Evolutionary conservation across 1,140 invertebrate genomes (phyloP).

Genomic region (Polypedilum vanderplanki): DNA sequence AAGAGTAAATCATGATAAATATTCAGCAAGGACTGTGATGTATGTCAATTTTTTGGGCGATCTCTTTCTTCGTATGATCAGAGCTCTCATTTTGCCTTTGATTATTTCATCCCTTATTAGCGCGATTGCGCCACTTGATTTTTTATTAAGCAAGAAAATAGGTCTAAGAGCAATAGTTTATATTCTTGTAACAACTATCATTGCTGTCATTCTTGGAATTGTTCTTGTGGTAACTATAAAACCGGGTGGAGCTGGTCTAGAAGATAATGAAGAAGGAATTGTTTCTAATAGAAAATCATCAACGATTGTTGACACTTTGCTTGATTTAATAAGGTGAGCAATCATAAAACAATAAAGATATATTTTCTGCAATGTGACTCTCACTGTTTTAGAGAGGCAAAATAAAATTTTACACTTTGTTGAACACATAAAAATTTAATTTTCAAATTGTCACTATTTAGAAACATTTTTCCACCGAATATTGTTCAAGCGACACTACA

Average conservation of each 20-base stretch:
- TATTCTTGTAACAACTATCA: slow-evolving; percentile 68
- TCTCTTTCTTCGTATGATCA: background rate
- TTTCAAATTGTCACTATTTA: background rate
- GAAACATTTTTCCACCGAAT: slow-evolving; percentile 70
- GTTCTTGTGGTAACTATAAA: slow-evolving; percentile 61
- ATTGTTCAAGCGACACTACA: slow-evolving; percentile 58
- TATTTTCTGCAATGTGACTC: too few relatives aligned
- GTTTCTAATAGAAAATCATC: slow-evolving; percentile 44
- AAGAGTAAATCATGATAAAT: background rate
- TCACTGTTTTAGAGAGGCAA: background rate
- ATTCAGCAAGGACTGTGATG: background rate
- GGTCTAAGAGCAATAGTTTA: slow-evolving; percentile 61
- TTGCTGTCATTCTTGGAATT: slow-evolving; percentile 66
- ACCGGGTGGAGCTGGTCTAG: slow-evolving; percentile 52
- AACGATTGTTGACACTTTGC: slow-evolving; percentile 74
- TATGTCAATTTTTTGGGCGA: background rate
- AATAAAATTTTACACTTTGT: slow-evolving; percentile 35
- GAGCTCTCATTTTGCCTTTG: background rate
- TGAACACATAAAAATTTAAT: too few relatives aligned
- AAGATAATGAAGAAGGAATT: slow-evolving; percentile 30
- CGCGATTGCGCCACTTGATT: slow-evolving; percentile 62
- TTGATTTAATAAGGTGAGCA: slow-evolving; percentile 64
- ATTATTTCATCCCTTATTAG: slow-evolving; percentile 43
- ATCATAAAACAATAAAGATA: too few relatives aligned
- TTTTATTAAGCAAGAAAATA: slow-evolving; percentile 58